A percentile compares a stretch with the other conserved stretches of the same genome.
Evolutionary conservation across 1,140 invertebrate species (phyloP).

Genomic region (Campoletis sonorensis): DNA sequence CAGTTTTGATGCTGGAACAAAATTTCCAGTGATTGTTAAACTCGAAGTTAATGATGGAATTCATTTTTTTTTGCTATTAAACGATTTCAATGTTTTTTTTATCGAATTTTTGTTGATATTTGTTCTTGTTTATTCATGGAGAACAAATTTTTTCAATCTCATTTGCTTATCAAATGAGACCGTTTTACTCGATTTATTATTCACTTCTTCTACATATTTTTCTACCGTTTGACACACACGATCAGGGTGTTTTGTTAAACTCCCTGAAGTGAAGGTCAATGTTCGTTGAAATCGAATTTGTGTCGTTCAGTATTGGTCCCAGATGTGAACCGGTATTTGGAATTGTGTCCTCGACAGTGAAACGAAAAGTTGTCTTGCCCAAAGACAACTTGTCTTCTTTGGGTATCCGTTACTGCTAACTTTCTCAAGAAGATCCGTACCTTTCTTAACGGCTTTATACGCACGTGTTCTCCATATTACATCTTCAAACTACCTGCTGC

Average conservation of each 20-base stretch:
- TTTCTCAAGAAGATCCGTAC: slow-evolving; percentile 15
- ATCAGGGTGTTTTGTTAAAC: background rate
- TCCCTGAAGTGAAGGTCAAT: background rate
- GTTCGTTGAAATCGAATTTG: slow-evolving; percentile 17
- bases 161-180: too few relatives aligned
- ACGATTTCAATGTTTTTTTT: too few relatives aligned
- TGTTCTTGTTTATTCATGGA: too few relatives aligned
- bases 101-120: too few relatives aligned
- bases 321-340: slow-evolving; percentile 24
- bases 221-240: too few relatives aligned
- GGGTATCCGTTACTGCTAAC: slow-evolving; percentile 30
- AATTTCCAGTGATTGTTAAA: too few relatives aligned
- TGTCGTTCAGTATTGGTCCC: background rate
- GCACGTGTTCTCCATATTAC: slow-evolving; percentile 38
- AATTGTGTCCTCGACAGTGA: slow-evolving; percentile 18
- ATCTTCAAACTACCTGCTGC: slow-evolving; percentile 15
- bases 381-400: slow-evolving; percentile 31
- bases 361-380: slow-evolving; percentile 55
- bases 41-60: too few relatives aligned
- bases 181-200: too few relatives aligned
- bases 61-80: too few relatives aligned
- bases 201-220: too few relatives aligned
- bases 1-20: too few relatives aligned
- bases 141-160: too few relatives aligned
- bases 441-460: slow-evolving; percentile 34